Evolutionary conservation across 2,113 vertebrate species (phyloP), one percentile per base, ranked within the genome.

Genomic region (Pituophis catenifer): DNA sequence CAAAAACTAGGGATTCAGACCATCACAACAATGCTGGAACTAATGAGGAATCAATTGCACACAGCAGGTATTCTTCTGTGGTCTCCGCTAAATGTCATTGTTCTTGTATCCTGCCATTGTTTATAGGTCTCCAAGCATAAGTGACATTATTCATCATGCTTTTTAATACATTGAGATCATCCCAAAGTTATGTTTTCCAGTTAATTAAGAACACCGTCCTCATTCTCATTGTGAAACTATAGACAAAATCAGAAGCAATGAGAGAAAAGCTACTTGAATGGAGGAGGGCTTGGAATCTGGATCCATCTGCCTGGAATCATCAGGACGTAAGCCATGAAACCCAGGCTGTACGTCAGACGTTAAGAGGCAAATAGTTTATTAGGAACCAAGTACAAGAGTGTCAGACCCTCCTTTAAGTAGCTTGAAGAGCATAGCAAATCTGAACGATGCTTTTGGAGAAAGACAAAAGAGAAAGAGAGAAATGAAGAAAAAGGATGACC

Each of bases 271-370:
- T 91, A 93, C 89, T 17, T 48, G n/a, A 58, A 57, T 8, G 90
- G 93, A 93, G 94, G 44, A 23, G 92, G 59, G 23, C 90, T 95
- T 21, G 75, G 85, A 29, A 62, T 1, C 24, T 92, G 1, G 8
- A 55, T 89, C 94, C 93, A 94, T 94, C 92, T 96, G 95, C 94
- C 96, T 88, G 94, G 59, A 94, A 95, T 94, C 95, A 95, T 95
- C 94, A 95, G 62, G 86, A 94, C 59, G 94, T 94, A 94, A 94
- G 93, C 91, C 1, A 1, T 95, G 92, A 96, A 96, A 95, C 89
- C 6, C 89, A 94, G 95, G 95, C 58, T 93, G 8, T 55, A 93
- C 92, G 89, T 95, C 93, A 94, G 88, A 88, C 86, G 94, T 94
- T 95, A 95, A 94, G 55, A 93, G 94, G 93, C 96, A 94, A 96